A percentile compares a stretch with the other conserved stretches of the same genome.
phyloP scores from a whole-genome alignment of 2,888 invertebrate species.

The Sminthurinus aureus region DNA sequence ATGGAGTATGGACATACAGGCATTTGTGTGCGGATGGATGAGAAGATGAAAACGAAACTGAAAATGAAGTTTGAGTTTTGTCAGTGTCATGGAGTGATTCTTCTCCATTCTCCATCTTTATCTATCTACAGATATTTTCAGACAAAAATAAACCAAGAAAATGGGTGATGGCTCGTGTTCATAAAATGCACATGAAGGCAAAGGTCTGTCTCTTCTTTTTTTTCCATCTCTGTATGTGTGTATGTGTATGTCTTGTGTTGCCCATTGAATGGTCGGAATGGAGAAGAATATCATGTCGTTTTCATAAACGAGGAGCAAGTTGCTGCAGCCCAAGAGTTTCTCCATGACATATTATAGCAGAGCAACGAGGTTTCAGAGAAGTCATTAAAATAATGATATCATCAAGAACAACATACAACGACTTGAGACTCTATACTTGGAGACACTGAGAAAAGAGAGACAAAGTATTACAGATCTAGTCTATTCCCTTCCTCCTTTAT shows the following conservation, averaged over 20 bases:
- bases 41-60: not conserved
- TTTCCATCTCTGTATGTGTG: not conserved
- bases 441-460: not conserved
- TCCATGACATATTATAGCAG: slow-evolving; percentile 45
- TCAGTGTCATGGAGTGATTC: slow-evolving; percentile 26
- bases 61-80: slow-evolving; percentile 22
- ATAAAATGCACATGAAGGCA: slow-evolving; percentile 32
- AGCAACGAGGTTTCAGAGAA: slow-evolving; percentile 40
- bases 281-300: slow-evolving; percentile 41
- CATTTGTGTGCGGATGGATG: not conserved
- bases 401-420: slow-evolving; percentile 46
- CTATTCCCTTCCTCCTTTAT: not conserved
- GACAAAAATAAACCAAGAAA: not conserved
- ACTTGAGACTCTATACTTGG: too few species aligned
- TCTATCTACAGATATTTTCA: too few species aligned
- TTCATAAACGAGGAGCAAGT: slow-evolving; percentile 43
- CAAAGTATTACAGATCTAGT: not conserved
- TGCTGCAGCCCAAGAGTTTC: slow-evolving; percentile 34
- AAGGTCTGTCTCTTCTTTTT: slow-evolving; percentile 13
- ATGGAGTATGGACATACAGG: not conserved
- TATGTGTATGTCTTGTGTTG: not conserved
- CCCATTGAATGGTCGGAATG: slow-evolving; percentile 21
- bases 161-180: slow-evolving; percentile 30
- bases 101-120: too few species aligned
- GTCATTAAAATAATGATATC: slow-evolving; percentile 53